Conservation (phyloP, 53 echinoderm and acorn worm species). For the Holothuria leucospilota region DNA sequence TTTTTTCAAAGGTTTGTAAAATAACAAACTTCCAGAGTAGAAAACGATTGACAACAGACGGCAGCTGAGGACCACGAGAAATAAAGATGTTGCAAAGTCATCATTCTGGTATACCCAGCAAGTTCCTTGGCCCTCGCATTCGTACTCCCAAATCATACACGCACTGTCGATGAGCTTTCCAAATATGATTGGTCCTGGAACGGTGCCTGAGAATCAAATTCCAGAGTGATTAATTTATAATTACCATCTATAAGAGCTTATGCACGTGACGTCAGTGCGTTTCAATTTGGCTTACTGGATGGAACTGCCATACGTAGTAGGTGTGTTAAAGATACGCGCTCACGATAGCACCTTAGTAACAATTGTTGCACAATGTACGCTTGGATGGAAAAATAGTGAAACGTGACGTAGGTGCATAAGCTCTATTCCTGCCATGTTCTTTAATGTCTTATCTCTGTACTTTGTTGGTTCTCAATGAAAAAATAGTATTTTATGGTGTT, state of each 20-base stretch:
- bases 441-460: too few species aligned
- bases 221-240: neutral
- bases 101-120: conserved; percentile 78
- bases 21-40: conserved; percentile 10
- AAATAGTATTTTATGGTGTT: too few species aligned
- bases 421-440: neutral
- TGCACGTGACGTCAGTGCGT: too few species aligned
- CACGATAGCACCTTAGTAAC: too few species aligned
- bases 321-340: too few species aligned
- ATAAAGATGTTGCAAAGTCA: neutral
- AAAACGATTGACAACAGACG: neutral
- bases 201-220: conserved; percentile 48
- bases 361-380: too few species aligned
- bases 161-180: conserved; percentile 70
- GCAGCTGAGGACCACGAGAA: conserved; percentile 10
- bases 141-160: conserved; percentile 68
- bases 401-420: too few species aligned
- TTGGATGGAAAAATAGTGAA: too few species aligned
- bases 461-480: too few species aligned
- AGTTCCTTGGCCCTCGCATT: conserved; percentile 55
- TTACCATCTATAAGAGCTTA: too few species aligned
- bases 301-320: too few species aligned
- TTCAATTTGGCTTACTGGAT: too few species aligned
- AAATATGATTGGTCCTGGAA: conserved; percentile 71
- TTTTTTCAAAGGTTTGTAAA: conserved; percentile 17